Evolutionary conservation across 2,888 invertebrate species (phyloP), one percentile per base, ranked within the genome.

Genomic region (Yponomeuta sedellus): DNA sequence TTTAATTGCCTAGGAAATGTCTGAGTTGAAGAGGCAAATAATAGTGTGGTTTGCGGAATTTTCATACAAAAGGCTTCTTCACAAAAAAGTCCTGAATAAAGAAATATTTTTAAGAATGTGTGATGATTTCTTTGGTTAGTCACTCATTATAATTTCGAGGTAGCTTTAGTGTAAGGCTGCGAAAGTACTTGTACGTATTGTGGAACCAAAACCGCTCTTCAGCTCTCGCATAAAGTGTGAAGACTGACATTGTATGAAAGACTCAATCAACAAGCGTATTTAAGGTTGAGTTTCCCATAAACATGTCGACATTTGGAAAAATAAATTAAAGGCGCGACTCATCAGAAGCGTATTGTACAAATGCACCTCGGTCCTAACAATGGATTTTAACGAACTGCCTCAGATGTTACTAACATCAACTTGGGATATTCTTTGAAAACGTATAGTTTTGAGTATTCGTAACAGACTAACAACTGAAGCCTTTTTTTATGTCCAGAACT

Each of bases 321-420:
- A 63, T 63, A 63, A 63, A 63, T 63, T 63, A 63, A 40, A 40
- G 28, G 19, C 11, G 20, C 64, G 39, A 70, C 74, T 78, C 74
- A 77, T 80, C 77, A 77, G 72, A 66, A 65, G 67, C 67, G 72
- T 67, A 81, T 81, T 82, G 78, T 81, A 69, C 66, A 70, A 67
- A 56, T 52, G 65, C 28, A 63, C 40, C 40, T n/a, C 20, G 5
- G 63, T 20, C 58, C 66, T 69, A 75, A 81, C 82, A 82, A 81
- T 80, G 72, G 75, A 58, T 67, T 66, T 71, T 81, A 79, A 82
- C 75, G 78, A 82, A 75, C 70, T 71, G 71, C 67, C 40, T 16
- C 34, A 39, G 10, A 25, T 39, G 62, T 25, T 66, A 62, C 44
- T 52, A 1, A 58, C 57, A 52, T 20, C 39, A 28, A 25, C 65